Base-by-base conservation (phyloP, 2,888 invertebrate genomes). In the Oxycera nigricornis region DNA sequence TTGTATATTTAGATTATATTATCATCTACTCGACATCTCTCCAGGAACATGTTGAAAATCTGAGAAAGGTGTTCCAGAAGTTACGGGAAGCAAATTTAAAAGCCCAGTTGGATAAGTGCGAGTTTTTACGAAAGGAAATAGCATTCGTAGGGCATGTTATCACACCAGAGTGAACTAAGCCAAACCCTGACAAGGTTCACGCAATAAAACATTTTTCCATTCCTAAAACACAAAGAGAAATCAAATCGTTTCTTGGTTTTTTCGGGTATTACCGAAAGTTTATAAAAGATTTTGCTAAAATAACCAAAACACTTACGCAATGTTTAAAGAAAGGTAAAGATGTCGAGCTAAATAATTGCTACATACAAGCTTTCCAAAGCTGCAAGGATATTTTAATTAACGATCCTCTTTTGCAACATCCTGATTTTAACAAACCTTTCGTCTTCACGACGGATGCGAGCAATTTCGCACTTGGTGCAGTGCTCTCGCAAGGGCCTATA, bases 81-180 rank as follows among this genome's bases (percentile, higher is more conserved):
- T 2, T n/a, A n/a, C n/a, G n/a, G 26, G 11, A 26, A 31, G 62
- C 62, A 30, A 62, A 62, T 26, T 35, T 62, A 22, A 62, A 62
- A 31, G 74, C 80, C 17, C 79, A 80, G 59, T 26, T 79, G 0
- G 78, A 78, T 24, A 80, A 80, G 76, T 79, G 76, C 1, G 77
- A 79, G 73, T 81, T 81, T 61, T 67, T 81, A 2, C 52, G 65
- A 6, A 79, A 79, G 55, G 78, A 79, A 77, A 77, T 82, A 1
- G 76, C 24, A n/a, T n/a, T n/a, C n/a, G n/a, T n/a, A n/a, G n/a
- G n/a, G n/a, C 55, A 20, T 55, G 7, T 55, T 9, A 24, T 55
- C 24, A 55, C 7, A 22, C 9, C 7, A 9, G 55, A 20, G 11
- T 3, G 55, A 11, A 24, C 24, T 22, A 55, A 55, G 55, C 55